phyloP scores from a whole-genome alignment of 2,888 invertebrate genomes.

The Archaeoteleia sp. region DNA sequence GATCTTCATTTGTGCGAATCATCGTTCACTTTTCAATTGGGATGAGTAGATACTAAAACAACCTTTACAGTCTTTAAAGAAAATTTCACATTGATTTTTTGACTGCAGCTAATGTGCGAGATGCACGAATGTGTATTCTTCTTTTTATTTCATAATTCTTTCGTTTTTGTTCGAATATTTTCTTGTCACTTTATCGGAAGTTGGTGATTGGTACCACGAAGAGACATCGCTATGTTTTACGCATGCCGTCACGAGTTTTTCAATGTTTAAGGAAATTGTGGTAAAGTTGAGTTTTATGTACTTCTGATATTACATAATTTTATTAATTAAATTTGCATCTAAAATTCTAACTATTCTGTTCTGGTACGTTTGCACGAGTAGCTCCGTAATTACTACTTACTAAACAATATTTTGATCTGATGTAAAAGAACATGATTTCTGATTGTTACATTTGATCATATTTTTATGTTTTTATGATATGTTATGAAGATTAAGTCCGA shows the following conservation, averaged over 20 bases:
- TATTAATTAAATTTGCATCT: background rate
- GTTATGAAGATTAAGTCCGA: too few relatives aligned
- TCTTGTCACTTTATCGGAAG: conserved; percentile 48
- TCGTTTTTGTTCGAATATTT: conserved; percentile 26
- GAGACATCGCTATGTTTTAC: conserved; percentile 57
- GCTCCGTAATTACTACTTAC: background rate
- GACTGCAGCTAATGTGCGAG: background rate
- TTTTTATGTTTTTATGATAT: too few relatives aligned
- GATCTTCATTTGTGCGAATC: conserved; percentile 15
- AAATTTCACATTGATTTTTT: conserved; percentile 16
- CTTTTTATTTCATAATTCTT: conserved; percentile 1
- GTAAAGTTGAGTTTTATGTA: background rate
- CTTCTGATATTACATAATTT: background rate
- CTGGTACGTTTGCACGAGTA: background rate
- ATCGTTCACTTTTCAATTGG: conserved; percentile 1
- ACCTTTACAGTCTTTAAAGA: conserved; percentile 15
- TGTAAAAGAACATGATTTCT: too few relatives aligned
- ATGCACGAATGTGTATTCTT: conserved; percentile 1
- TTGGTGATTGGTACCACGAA: conserved; percentile 55
- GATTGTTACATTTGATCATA: too few relatives aligned
- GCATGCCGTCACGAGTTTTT: conserved; percentile 35
- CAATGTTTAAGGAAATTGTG: conserved; percentile 29
- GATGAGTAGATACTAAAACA: conserved; percentile 1
- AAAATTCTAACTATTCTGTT: background rate
- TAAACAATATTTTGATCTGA: too few relatives aligned